A percentile compares a stretch with the other conserved stretches of the same genome.
phyloP scores from a whole-genome alignment of 2,797 vertebrate genomes.

The Chaunax sp. region DNA sequence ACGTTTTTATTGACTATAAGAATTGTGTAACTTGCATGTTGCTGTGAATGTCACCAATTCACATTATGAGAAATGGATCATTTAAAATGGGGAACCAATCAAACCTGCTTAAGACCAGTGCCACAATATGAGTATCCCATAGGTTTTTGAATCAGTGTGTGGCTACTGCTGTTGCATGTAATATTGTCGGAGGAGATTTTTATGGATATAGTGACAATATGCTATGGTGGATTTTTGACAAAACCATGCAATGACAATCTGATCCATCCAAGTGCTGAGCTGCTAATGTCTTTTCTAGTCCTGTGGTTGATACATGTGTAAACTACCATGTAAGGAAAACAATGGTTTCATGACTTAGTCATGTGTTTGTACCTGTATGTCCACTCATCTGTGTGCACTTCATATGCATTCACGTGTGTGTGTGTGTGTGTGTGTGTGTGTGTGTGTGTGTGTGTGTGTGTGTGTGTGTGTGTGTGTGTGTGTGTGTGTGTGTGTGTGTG shows the following conservation, averaged over 20 bases:
- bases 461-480: too few species aligned
- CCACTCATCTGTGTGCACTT: conserved; percentile 8
- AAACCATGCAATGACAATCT: not conserved
- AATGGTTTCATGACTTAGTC: conserved; percentile 10
- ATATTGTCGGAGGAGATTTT: too few species aligned
- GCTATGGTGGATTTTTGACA: too few species aligned
- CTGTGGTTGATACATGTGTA: conserved; percentile 50
- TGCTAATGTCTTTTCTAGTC: conserved; percentile 20
- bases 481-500: not conserved
- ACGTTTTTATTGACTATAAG: conserved; percentile 9
- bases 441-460: not conserved
- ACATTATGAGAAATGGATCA: conserved; percentile 19
- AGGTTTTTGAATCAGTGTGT: not conserved
- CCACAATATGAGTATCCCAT: conserved; percentile 11
- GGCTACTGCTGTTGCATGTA: not conserved
- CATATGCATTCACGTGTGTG: conserved; percentile 5
- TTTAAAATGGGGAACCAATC: conserved; percentile 16
- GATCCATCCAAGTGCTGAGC: not conserved
- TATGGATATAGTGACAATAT: too few species aligned
- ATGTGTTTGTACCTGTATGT: conserved; percentile 17
- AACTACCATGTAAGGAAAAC: conserved; percentile 53
- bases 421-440: not conserved
- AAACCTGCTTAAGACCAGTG: conserved; percentile 12
- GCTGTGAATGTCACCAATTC: conserved; percentile 28
- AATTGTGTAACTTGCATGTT: not conserved